A percentile compares a stretch with the other conserved stretches of the same genome.
phyloP scores from a whole-genome alignment of 2,888 invertebrate species.

The Tiliacea citrago region DNA sequence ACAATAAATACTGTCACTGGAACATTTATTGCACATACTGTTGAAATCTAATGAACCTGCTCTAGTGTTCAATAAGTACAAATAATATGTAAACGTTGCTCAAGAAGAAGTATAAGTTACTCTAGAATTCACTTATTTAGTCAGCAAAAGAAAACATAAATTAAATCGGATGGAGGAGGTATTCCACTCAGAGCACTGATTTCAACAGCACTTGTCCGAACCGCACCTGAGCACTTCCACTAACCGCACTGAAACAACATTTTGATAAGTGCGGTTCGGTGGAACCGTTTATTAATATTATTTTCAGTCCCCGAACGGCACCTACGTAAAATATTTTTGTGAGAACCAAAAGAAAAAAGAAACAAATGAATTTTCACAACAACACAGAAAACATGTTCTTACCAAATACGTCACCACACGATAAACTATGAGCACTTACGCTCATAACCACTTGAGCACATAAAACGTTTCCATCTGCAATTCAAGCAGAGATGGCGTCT shows the following conservation, averaged over 20 bases:
- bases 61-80: not conserved
- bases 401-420: slow-evolving; percentile 11
- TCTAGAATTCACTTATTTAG: not conserved
- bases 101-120: not conserved
- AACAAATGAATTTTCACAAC: not conserved
- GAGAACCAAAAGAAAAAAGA: not conserved
- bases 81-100: no score
- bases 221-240: no score
- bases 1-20: not conserved
- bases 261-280: no score
- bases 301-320: no score
- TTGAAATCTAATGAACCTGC: not conserved
- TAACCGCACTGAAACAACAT: no score
- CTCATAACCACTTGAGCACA: slow-evolving; percentile 9
- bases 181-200: no score
- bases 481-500: slow-evolving; percentile 26
- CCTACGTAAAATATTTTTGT: no score
- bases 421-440: slow-evolving; percentile 16
- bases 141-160: not conserved
- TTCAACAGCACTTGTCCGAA: no score
- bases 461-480: slow-evolving; percentile 39
- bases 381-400: not conserved
- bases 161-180: no score
- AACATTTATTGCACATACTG: slow-evolving; percentile 1
- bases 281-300: no score